Evolutionary conservation across 2,888 invertebrate species (phyloP), one percentile per base, ranked within the genome.

Genomic region (Orgyia antiqua): DNA sequence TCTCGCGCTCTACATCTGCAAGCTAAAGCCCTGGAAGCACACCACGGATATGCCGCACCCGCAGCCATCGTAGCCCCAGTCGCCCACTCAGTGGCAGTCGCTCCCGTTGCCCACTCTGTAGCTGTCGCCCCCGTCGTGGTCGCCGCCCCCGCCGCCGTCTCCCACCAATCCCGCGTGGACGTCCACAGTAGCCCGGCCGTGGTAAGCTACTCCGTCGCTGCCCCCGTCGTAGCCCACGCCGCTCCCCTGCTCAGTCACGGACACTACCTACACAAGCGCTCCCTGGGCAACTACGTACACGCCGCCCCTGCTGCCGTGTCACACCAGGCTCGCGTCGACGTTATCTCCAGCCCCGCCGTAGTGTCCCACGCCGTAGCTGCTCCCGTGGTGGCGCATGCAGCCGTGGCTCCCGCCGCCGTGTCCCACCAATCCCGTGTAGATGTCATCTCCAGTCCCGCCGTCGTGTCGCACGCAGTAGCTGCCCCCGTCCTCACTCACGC

Each of bases 1-100:
- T 79, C 83, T 28, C 84, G 83, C 43, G 79, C 77, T 43, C 51
- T 83, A 44, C 86, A 87, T 58, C 73, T 80, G 51, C 82, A 84
- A 51, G 86, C 86, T 44, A 86, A 86, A 52, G 79, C 79, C 32
- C 62, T 86, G 64, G 83, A 82, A 24, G 70, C 66, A 36, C 65
- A 70, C 58, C 58, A 58, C 57, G 67, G 61, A 44, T 59, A 57
- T 25, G 44, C 60, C 15, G 63, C 58, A 27, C 58, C 58, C 48
- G 52, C 54, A 29, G 58, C 55, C 31, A 53, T 56, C 46, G 63
- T 66, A 49, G 50, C 68, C 33, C 61, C 69, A 45, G 39, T 65
- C 46, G 57, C 65, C 29, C 45, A 58, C 34, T 62, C 66, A 37
- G 54, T 55, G 33, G 32, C 39, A 20, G 39, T 45, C 8, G 33